Conservation (phyloP, 2,888 invertebrate genomes). For the Scaptodrosophila latifasciaeformis region DNA sequence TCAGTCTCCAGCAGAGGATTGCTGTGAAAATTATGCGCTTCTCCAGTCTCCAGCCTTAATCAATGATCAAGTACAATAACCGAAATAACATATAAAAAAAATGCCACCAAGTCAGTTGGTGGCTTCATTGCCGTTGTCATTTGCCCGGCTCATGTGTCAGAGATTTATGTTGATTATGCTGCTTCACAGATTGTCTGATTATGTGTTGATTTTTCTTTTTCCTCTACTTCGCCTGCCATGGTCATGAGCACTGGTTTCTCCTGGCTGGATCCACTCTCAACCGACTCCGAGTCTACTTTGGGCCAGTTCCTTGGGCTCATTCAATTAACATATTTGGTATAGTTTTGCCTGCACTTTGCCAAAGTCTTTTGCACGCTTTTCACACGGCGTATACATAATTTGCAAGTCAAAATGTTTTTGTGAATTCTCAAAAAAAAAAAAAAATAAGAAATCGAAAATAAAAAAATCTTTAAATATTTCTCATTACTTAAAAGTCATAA, state of each 20-base stretch:
- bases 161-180: conserved; percentile 59
- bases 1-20: too few species aligned
- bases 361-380: conserved; percentile 47
- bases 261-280: too few species aligned
- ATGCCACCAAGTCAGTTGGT: conserved; percentile 21
- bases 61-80: conserved; percentile 66
- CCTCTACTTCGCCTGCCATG: conserved; percentile 37
- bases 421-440: too few species aligned
- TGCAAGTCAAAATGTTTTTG: conserved; percentile 14
- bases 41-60: conserved; percentile 55
- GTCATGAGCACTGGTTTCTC: conserved; percentile 52
- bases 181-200: conserved; percentile 18
- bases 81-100: too few species aligned
- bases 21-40: too few species aligned
- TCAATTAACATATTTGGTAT: conserved; percentile 39
- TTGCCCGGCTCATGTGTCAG: conserved; percentile 19
- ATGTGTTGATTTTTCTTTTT: not conserved
- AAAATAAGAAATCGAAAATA: too few species aligned
- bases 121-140: conserved; percentile 37
- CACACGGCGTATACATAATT: conserved; percentile 37
- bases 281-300: too few species aligned
- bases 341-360: conserved; percentile 45
- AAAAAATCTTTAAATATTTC: too few species aligned
- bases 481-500: conserved; percentile 46
- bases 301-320: conserved; percentile 26